A percentile compares a stretch with the other conserved stretches of the same genome.
Conservation (phyloP, 2,888 invertebrate species). For the Trissolcus japonicus region DNA sequence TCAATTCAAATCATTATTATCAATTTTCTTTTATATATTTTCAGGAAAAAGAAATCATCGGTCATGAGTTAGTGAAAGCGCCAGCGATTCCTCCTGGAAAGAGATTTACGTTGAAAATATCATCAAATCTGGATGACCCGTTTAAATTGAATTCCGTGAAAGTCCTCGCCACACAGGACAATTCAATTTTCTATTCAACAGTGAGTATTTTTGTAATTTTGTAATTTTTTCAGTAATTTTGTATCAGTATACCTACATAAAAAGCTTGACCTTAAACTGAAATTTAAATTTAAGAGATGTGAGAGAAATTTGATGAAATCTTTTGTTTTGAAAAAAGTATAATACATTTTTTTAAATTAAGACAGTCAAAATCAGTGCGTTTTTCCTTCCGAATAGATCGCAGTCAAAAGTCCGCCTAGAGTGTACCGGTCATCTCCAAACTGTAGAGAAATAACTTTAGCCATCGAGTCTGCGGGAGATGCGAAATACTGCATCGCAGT, state of each 20-base stretch:
- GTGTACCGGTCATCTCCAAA: slow-evolving; percentile 66
- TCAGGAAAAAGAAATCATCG: slow-evolving; percentile 70
- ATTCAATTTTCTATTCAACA: slow-evolving; percentile 66
- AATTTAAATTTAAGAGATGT: too few relatives aligned
- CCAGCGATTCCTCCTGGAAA: slow-evolving; percentile 71
- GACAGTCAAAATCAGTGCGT: too few relatives aligned
- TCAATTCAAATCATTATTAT: background rate
- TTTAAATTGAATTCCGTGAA: slow-evolving; percentile 69
- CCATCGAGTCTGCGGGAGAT: slow-evolving; percentile 68
- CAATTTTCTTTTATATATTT: slow-evolving; percentile 19
- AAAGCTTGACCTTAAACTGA: too few relatives aligned
- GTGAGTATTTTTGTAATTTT: too few relatives aligned
- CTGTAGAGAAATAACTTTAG: slow-evolving; percentile 70
- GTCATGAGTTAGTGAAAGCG: slow-evolving; percentile 68
- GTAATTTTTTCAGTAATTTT: too few relatives aligned
- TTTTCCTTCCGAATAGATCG: slow-evolving; percentile 63
- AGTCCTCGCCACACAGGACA: slow-evolving; percentile 70
- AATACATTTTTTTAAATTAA: too few relatives aligned
- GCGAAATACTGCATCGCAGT: slow-evolving; percentile 70
- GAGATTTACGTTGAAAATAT: slow-evolving; percentile 71
- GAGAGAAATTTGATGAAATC: too few relatives aligned
- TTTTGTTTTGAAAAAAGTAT: too few relatives aligned
- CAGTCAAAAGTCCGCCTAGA: slow-evolving; percentile 65
- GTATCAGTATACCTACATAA: too few relatives aligned
- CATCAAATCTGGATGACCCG: slow-evolving; percentile 69